These are phyloP conservation scores for Cynocephalus volans DNA, from an alignment of 2,113 vertebrate genomes.

Conservation along the genomic window DNA sequence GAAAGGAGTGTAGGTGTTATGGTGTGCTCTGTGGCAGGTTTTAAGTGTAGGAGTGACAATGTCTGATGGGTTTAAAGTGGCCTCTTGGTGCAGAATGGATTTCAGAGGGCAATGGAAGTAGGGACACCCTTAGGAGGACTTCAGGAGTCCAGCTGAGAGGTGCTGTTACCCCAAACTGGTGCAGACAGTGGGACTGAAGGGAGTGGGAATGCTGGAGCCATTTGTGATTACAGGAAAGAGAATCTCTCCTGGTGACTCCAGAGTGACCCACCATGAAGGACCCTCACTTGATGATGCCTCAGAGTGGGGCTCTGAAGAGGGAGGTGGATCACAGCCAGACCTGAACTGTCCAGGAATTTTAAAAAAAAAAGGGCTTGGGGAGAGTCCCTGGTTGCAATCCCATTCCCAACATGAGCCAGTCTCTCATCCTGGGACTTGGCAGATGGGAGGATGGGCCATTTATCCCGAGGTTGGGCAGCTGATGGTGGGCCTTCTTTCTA, in stretches of 20 bases:
- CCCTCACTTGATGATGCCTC: too few relatives aligned
- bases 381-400: neutral
- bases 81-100: neutral
- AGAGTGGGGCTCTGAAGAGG: neutral
- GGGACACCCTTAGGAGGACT: neutral
- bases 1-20: rapidly evolving
- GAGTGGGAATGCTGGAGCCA: neutral
- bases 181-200: too few relatives aligned
- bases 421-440: neutral
- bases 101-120: neutral
- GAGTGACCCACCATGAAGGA: neutral
- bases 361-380: neutral
- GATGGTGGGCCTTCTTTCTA: neutral
- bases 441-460: neutral
- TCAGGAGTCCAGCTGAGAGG: neutral
- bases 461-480: neutral
- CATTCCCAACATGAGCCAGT: neutral
- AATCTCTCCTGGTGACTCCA: neutral
- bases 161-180: neutral
- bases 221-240: neutral
- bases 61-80: neutral
- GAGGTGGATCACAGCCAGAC: too few relatives aligned
- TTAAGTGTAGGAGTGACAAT: neutral
- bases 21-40: rapidly evolving
- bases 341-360: neutral